Percentiles rank a stretch among this genome's conserved stretches.
These are phyloP conservation scores for Clarias magur DNA, from an alignment of 2,113 vertebrate species.

Conservation along the genomic window DNA sequence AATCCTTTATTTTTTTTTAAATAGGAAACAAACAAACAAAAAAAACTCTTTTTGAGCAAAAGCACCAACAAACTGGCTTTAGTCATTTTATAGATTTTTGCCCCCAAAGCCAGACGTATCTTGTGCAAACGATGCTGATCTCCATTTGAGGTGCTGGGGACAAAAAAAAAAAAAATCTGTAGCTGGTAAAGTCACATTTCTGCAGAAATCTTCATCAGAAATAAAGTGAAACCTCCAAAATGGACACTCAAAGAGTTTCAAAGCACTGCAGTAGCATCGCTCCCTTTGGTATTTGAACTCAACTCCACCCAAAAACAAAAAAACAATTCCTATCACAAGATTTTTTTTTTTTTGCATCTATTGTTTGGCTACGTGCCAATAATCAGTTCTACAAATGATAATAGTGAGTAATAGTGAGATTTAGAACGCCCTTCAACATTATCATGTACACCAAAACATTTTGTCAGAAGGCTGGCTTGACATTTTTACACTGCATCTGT, in stretches of 20 bases:
- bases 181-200: not conserved
- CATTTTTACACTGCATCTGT: not conserved
- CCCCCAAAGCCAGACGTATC: slow-evolving; percentile 73
- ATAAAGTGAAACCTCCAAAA: slow-evolving; percentile 72
- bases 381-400: not conserved
- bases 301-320: not conserved
- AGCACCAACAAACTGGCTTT: slow-evolving; percentile 62
- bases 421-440: too few species aligned
- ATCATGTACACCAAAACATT: not conserved
- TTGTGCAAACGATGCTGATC: slow-evolving; percentile 89
- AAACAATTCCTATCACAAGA: not conserved
- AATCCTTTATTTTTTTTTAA: slow-evolving; percentile 80
- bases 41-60: slow-evolving; percentile 74
- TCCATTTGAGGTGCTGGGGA: slow-evolving; percentile 77
- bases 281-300: slow-evolving; percentile 61
- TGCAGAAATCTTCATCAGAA: slow-evolving; percentile 71
- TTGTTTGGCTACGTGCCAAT: not conserved
- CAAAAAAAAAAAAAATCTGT: slow-evolving; percentile 56
- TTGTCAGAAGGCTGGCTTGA: not conserved
- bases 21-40: slow-evolving; percentile 77
- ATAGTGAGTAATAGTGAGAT: too few species aligned
- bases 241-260: slow-evolving; percentile 2
- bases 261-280: slow-evolving; percentile 31
- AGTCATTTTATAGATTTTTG: not conserved
- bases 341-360: slow-evolving; percentile 6